Conservation (phyloP, 2,888 invertebrate genomes). For the Odontothrips loti region DNA sequence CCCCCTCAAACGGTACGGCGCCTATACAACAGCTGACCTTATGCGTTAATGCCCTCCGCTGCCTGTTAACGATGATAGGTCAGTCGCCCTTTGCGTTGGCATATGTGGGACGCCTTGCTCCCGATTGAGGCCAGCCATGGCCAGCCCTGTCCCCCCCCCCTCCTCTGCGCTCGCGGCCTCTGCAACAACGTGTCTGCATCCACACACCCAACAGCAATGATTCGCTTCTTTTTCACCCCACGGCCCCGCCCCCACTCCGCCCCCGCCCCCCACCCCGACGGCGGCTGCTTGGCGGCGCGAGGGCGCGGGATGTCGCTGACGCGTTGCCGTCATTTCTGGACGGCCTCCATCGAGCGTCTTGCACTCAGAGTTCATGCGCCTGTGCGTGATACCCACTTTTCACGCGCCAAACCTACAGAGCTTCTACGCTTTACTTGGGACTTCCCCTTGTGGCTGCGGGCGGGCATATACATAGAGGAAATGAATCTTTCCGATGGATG, state of each 20-base stretch:
- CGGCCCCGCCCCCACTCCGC: neutral
- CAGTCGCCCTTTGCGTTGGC: conserved; percentile 9
- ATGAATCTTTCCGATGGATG: too few species aligned
- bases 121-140: conserved; percentile 1
- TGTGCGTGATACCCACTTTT: too few species aligned
- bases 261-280: too few species aligned
- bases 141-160: neutral
- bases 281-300: too few species aligned
- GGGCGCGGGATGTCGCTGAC: too few species aligned
- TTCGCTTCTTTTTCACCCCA: neutral
- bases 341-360: too few species aligned
- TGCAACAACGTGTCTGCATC: neutral
- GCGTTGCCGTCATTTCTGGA: too few species aligned
- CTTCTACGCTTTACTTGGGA: too few species aligned
- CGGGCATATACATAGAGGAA: too few species aligned
- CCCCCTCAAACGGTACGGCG: neutral
- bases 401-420: too few species aligned
- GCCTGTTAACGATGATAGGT: conserved; percentile 11
- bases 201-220: neutral
- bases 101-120: neutral
- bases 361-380: too few species aligned
- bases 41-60: neutral
- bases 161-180: neutral
- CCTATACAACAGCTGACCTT: neutral
- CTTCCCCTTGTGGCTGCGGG: too few species aligned